phyloP scores from a whole-genome alignment of 1,140 invertebrate species.

The Drosophila elegans region DNA sequence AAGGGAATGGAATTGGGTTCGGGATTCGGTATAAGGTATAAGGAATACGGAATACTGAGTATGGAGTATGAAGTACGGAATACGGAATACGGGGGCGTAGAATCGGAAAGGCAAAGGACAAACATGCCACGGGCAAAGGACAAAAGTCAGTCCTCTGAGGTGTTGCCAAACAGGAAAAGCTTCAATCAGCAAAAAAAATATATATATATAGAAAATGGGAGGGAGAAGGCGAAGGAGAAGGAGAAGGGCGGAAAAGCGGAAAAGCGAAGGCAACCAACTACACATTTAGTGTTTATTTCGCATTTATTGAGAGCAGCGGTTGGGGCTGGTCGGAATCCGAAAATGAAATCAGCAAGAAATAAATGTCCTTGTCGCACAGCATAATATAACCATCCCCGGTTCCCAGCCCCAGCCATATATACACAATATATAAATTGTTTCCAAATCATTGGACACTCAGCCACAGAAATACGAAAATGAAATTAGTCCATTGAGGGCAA shows the following conservation, averaged over 20 bases:
- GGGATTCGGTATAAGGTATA: neutral
- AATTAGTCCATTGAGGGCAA: conserved; percentile 61
- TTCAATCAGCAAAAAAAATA: conserved; percentile 71
- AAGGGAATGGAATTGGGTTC: conserved; percentile 1
- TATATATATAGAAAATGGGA: neutral
- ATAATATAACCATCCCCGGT: conserved; percentile 29
- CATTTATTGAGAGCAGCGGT: conserved; percentile 69
- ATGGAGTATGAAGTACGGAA: no score
- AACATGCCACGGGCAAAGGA: conserved; percentile 76
- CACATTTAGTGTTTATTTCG: conserved; percentile 81
- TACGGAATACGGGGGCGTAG: conserved; percentile 14
- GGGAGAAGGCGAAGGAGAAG: neutral
- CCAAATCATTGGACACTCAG: conserved; percentile 78
- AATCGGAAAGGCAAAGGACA: conserved; percentile 63
- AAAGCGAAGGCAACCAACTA: conserved; percentile 58
- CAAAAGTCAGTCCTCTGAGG: conserved; percentile 73
- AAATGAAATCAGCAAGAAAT: conserved; percentile 80
- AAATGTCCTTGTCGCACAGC: conserved; percentile 69
- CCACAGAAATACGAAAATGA: conserved; percentile 76
- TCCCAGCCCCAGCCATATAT: neutral
- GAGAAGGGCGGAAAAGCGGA: no score
- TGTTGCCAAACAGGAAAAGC: conserved; percentile 78
- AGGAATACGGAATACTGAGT: no score
- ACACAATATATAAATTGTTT: conserved; percentile 78
- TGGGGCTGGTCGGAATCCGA: conserved; percentile 21